A percentile compares a stretch with the other conserved stretches of the same genome.
Conservation (phyloP, 1,140 invertebrate species). For the Atta texana region DNA sequence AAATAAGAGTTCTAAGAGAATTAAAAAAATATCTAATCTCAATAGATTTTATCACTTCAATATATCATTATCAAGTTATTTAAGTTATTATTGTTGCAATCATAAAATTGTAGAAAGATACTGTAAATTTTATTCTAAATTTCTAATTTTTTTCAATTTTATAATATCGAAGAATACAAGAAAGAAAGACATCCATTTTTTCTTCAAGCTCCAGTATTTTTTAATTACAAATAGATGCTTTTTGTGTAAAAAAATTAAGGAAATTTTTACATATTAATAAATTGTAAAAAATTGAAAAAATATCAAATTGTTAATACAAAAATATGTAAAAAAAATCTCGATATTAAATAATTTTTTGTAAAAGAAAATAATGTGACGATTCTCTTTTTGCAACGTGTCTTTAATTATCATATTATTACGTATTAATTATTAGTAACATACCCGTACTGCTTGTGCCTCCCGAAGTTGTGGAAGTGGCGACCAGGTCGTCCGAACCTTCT, state of each 20-base stretch:
- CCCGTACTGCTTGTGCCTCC: constrained; percentile 85
- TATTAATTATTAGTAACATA: constrained; percentile 59
- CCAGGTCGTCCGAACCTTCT: constrained; percentile 85
- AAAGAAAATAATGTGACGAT: background rate
- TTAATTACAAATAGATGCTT: background rate
- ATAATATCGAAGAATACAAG: background rate
- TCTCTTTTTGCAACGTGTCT: background rate
- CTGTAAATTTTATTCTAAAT: background rate
- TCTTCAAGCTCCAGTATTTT: background rate
- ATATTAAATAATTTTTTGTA: background rate
- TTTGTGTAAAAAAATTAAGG: too few species aligned
- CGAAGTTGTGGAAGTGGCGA: constrained; percentile 83
- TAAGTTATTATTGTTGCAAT: background rate
- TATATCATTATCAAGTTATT: background rate
- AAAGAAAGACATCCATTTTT: background rate
- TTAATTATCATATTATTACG: background rate
- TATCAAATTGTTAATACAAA: too few species aligned
- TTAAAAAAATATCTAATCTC: background rate
- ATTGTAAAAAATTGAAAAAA: background rate
- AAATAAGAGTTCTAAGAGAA: background rate
- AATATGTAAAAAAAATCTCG: background rate
- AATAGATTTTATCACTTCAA: background rate
- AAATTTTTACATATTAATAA: background rate
- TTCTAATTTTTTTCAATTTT: too few species aligned
- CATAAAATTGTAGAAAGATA: background rate